phyloP scores from a whole-genome alignment of 2,113 vertebrate species.

The Chaenocephalus aceratus region DNA sequence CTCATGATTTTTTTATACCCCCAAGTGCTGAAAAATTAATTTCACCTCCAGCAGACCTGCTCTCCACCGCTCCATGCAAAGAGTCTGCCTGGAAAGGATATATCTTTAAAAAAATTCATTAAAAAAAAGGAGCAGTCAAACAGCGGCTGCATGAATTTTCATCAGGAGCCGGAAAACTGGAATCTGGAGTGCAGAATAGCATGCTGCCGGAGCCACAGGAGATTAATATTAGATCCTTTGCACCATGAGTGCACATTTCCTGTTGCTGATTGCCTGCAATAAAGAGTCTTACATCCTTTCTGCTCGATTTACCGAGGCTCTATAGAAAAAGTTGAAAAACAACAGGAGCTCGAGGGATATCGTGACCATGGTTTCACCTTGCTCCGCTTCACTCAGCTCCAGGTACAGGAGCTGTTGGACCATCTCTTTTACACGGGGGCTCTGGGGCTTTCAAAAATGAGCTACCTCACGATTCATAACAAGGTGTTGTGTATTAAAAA shows the following conservation, averaged over 20 bases:
- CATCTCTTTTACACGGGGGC: constrained; percentile 10
- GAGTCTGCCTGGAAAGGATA: constrained; percentile 60
- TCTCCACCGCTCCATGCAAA: constrained; percentile 68
- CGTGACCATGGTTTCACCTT: constrained; percentile 61
- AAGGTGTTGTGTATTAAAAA: constrained; percentile 3
- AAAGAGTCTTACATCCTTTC: constrained; percentile 62
- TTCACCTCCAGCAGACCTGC: constrained; percentile 81
- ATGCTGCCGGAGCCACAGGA: constrained; percentile 48
- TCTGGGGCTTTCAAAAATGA: constrained; percentile 41
- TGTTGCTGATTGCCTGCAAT: constrained; percentile 53
- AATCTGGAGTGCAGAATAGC: constrained; percentile 65
- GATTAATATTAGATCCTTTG: constrained; percentile 67
- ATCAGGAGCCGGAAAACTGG: constrained; percentile 59
- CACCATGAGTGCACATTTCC: constrained; percentile 58
- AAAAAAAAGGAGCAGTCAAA: constrained; percentile 54
- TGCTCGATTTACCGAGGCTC: constrained; percentile 56
- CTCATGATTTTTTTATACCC: constrained; percentile 81
- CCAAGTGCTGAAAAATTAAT: constrained; percentile 82
- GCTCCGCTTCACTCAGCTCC: constrained; percentile 25
- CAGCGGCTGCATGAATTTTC: constrained; percentile 72
- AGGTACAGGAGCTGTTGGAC: constrained; percentile 14
- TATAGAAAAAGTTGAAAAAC: constrained; percentile 49
- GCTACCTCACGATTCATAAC: constrained; percentile 22
- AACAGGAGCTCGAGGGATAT: constrained; percentile 48
- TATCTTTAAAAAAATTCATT: constrained; percentile 35